phyloP scores from a whole-genome alignment of 2,888 invertebrate genomes.

The Eledone cirrhosa region DNA sequence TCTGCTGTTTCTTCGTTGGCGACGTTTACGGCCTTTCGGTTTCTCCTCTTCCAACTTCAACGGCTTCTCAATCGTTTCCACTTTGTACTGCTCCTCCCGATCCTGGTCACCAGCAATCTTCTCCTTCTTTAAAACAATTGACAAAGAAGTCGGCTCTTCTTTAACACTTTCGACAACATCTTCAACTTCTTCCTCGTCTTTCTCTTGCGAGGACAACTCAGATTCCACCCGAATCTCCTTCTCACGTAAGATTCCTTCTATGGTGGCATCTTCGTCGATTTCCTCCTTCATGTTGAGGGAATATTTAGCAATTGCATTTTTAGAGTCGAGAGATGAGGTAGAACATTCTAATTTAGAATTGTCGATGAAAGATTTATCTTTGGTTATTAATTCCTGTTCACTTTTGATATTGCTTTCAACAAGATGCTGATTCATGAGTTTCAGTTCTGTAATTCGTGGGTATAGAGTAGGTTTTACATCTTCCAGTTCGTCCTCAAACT shows the following conservation, averaged over 20 bases:
- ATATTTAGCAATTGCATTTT: conserved; percentile 15
- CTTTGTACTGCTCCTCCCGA: conserved; percentile 12
- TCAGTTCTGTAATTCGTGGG: not conserved
- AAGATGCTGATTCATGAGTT: conserved; percentile 7
- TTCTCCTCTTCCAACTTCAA: conserved; percentile 16
- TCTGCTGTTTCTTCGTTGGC: conserved; percentile 9
- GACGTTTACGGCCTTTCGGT: conserved; percentile 18
- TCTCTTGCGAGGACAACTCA: conserved; percentile 7
- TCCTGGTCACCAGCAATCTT: conserved; percentile 23
- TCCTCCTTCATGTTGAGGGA: not conserved
- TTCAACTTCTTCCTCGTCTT: conserved; percentile 18
- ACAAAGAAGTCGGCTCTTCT: conserved; percentile 11
- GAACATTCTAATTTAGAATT: not conserved
- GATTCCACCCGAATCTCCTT: not conserved
- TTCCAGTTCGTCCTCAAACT: conserved; percentile 4
- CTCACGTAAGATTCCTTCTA: not conserved
- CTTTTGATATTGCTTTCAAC: not conserved
- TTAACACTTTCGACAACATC: conserved; percentile 1
- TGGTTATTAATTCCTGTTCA: not conserved
- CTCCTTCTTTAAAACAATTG: conserved; percentile 19
- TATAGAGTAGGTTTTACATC: conserved; percentile 8
- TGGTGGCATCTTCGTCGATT: conserved; percentile 14
- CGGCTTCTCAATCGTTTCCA: conserved; percentile 19
- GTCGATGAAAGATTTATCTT: not conserved
- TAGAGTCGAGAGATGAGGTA: not conserved